Percentiles rank a stretch among this genome's conserved stretches.
These are phyloP conservation scores for Delichon dasypus DNA, from an alignment of 2,797 vertebrate genomes.

Conservation along the genomic window DNA sequence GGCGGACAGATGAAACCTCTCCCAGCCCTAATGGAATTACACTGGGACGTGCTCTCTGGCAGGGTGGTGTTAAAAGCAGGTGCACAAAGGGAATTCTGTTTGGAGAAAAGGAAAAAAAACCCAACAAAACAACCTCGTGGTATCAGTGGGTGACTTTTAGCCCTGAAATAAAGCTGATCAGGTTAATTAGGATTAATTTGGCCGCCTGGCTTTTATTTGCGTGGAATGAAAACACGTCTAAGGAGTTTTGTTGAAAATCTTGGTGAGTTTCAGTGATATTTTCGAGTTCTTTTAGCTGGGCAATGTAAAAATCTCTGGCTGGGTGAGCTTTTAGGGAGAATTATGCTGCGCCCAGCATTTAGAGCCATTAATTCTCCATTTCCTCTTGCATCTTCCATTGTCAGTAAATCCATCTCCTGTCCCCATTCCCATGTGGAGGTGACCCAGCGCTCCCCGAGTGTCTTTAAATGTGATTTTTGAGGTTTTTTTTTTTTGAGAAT, in stretches of 20 bases:
- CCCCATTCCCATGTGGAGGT: not conserved
- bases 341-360: not conserved
- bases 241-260: not conserved
- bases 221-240: not conserved
- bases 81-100: constrained; percentile 8
- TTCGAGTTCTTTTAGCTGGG: not conserved
- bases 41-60: not conserved
- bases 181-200: constrained; percentile 23
- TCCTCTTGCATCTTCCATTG: not conserved
- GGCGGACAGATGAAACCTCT: not conserved
- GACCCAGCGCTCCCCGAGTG: not conserved
- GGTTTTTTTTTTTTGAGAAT: not conserved
- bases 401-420: not conserved
- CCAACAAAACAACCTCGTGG: not conserved
- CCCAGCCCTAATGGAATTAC: not conserved
- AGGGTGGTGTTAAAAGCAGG: constrained; percentile 5
- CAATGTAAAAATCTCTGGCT: not conserved
- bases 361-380: not conserved
- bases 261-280: not conserved
- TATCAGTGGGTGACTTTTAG: not conserved
- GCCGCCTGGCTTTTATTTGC: not conserved
- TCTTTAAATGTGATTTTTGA: not conserved
- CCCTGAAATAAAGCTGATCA: not conserved
- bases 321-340: not conserved
- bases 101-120: not conserved